Conservation (phyloP, 2,888 invertebrate species). For the Corbicula japonica region DNA sequence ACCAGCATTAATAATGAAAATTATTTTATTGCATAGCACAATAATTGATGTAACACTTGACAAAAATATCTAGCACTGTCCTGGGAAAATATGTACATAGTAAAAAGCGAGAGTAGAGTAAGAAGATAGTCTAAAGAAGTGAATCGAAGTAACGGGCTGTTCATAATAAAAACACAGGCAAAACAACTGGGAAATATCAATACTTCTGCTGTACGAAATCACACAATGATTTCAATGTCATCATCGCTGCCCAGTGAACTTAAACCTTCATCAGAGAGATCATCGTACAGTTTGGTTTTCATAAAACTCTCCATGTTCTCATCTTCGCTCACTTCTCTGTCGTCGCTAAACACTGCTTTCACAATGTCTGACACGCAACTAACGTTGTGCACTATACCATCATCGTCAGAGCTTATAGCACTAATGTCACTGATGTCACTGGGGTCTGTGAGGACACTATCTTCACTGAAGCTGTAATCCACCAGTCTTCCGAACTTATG, state of each 20-base stretch:
- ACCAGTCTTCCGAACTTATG: no score
- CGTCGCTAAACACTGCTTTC: constrained; percentile 40
- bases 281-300: constrained; percentile 59
- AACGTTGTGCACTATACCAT: constrained; percentile 25
- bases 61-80: background rate
- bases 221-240: constrained; percentile 49
- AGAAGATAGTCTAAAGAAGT: no score
- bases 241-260: constrained; percentile 62
- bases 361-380: constrained; percentile 55
- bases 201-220: background rate
- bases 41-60: no score
- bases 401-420: no score
- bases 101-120: background rate
- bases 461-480: no score
- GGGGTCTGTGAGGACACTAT: no score
- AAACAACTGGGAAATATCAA: no score
- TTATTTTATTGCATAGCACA: no score
- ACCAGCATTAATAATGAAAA: no score
- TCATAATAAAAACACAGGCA: background rate
- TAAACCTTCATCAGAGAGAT: constrained; percentile 61
- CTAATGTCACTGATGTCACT: no score
- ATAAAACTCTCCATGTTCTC: constrained; percentile 64
- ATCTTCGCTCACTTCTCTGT: constrained; percentile 43
- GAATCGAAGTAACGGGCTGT: background rate
- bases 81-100: background rate